phyloP scores from a whole-genome alignment of 2,113 vertebrate species.

The Pantherophis guttatus region DNA sequence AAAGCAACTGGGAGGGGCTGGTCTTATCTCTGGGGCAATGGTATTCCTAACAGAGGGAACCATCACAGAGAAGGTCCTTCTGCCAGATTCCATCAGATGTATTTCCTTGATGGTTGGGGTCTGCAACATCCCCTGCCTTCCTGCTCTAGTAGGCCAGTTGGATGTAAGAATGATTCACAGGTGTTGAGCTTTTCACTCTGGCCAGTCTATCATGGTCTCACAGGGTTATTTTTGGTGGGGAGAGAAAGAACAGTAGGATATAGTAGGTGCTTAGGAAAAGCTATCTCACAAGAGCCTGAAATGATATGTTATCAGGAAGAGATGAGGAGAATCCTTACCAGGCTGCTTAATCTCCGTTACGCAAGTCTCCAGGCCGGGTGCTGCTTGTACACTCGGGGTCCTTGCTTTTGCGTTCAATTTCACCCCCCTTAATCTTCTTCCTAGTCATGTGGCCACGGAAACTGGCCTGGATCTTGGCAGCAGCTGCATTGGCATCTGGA shows the following conservation, averaged over 20 bases:
- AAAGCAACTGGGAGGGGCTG: neutral
- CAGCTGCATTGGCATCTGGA: constrained; percentile 91
- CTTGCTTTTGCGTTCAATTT: constrained; percentile 80
- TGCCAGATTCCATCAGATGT: neutral
- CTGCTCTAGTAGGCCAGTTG: neutral
- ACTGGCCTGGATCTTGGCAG: constrained; percentile 97
- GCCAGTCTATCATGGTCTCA: neutral
- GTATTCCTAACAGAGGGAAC: neutral
- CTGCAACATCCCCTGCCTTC: neutral
- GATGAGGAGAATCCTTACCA: constrained; percentile 46
- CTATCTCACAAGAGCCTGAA: neutral
- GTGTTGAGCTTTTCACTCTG: neutral
- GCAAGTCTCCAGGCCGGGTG: constrained; percentile 70
- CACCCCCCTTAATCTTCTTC: constrained; percentile 96
- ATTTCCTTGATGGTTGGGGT: neutral
- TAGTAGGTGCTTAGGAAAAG: neutral
- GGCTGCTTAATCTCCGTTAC: constrained; percentile 73
- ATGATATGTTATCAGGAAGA: too few relatives aligned
- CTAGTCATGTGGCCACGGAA: constrained; percentile 98
- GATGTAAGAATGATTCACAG: neutral
- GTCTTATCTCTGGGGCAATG: neutral
- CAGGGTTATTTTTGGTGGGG: neutral
- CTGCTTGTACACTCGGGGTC: constrained; percentile 85
- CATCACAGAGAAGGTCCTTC: neutral
- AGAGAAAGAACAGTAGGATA: neutral